These are phyloP conservation scores for Amaurobius ferox DNA, from an alignment of 2,888 invertebrate genomes.

Conservation along the genomic window DNA sequence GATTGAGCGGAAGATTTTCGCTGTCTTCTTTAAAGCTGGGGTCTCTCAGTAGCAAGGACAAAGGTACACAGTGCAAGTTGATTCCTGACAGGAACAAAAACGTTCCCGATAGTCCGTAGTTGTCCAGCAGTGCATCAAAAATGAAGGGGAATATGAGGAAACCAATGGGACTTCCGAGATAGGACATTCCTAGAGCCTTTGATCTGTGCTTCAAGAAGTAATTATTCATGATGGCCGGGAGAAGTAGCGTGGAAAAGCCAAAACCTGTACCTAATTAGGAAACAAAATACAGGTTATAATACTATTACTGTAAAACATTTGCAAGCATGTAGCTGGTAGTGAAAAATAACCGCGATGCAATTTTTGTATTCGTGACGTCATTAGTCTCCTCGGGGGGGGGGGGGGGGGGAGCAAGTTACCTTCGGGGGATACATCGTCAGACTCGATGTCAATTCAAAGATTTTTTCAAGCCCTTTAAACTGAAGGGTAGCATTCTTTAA, in stretches of 20 bases:
- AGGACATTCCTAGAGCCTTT: constrained; percentile 5
- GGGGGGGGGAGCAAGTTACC: too few relatives aligned
- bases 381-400: too few relatives aligned
- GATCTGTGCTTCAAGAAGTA: constrained; percentile 20
- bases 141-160: constrained; percentile 16
- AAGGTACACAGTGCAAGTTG: constrained; percentile 22
- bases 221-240: constrained; percentile 14
- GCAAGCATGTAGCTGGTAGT: too few relatives aligned
- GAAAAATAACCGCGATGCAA: too few relatives aligned
- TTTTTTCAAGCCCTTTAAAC: too few relatives aligned
- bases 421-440: too few relatives aligned
- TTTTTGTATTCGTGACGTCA: too few relatives aligned
- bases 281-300: neutral
- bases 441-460: too few relatives aligned
- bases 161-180: constrained; percentile 24
- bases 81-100: constrained; percentile 23
- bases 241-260: constrained; percentile 3
- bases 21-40: neutral
- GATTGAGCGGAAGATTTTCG: neutral
- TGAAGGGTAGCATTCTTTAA: too few relatives aligned
- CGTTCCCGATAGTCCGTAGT: constrained; percentile 30
- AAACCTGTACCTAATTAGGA: constrained; percentile 29
- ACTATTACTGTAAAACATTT: too few relatives aligned
- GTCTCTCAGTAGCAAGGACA: neutral
- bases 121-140: neutral